A percentile compares a stretch with the other conserved stretches of the same genome.
Evolutionary conservation across 2,888 invertebrate species (phyloP).

Genomic region (Drosophila quinaria): DNA sequence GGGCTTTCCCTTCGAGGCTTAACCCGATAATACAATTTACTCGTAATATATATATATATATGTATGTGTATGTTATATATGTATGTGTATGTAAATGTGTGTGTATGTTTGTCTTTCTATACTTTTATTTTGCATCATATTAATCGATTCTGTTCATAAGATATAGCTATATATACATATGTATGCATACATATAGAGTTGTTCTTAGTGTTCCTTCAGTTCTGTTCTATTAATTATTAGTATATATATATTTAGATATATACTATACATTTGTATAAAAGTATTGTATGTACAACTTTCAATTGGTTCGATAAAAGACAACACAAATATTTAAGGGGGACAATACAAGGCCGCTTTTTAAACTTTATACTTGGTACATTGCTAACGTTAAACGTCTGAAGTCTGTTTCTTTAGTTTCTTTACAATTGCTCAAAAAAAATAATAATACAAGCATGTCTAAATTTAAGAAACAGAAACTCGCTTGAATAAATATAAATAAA

Average conservation of each 20-base stretch:
- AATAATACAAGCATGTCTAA: background rate
- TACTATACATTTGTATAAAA: constrained; percentile 27
- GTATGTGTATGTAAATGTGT: constrained; percentile 14
- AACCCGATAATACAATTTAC: constrained; percentile 44
- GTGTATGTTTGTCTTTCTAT: background rate
- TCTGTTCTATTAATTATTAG: constrained; percentile 34
- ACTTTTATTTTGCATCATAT: constrained; percentile 10
- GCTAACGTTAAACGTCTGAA: constrained; percentile 55
- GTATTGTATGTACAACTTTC: constrained; percentile 21
- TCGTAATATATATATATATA: constrained; percentile 20
- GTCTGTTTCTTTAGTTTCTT: constrained; percentile 29
- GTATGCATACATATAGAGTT: constrained; percentile 12
- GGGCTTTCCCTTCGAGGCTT: constrained; percentile 35
- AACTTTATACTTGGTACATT: constrained; percentile 50
- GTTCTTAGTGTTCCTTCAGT: constrained; percentile 48
- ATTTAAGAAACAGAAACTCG: background rate
- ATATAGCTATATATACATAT: constrained; percentile 3
- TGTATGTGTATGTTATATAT: constrained; percentile 17
- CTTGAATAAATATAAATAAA: constrained; percentile 22
- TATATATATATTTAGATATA: constrained; percentile 19
- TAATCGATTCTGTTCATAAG: constrained; percentile 22
- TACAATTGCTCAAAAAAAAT: constrained; percentile 9
- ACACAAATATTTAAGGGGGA: constrained; percentile 4
- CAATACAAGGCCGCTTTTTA: constrained; percentile 35
- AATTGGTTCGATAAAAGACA: constrained; percentile 13